Conservation (phyloP, 2,888 invertebrate genomes). For the Rhamnusium bicolor region DNA sequence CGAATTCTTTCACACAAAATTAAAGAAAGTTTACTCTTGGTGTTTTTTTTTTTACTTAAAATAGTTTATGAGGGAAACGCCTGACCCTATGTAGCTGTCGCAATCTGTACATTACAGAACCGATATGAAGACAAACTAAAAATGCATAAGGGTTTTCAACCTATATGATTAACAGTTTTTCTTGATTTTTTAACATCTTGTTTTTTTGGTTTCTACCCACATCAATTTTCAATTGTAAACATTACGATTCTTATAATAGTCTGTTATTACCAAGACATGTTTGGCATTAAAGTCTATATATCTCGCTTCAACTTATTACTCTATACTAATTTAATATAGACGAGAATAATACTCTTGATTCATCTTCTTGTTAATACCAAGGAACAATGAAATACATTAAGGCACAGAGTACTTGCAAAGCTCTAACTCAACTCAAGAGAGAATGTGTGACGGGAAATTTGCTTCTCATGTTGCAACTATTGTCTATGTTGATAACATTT, state of each 20-base stretch:
- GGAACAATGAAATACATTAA: slow-evolving; percentile 7
- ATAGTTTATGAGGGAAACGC: too few species aligned
- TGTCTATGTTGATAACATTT: slow-evolving; percentile 8
- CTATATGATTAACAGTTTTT: too few species aligned
- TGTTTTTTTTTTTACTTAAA: too few species aligned
- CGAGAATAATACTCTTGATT: background rate
- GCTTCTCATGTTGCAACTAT: background rate
- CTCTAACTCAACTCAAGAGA: background rate
- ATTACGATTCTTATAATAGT: background rate
- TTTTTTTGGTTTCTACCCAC: too few species aligned
- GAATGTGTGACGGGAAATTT: slow-evolving; percentile 10
- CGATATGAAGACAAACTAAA: too few species aligned
- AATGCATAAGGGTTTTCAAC: too few species aligned
- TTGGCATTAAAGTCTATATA: background rate
- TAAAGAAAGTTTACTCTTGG: too few species aligned
- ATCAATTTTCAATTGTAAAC: background rate
- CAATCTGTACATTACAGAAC: too few species aligned
- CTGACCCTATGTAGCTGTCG: too few species aligned
- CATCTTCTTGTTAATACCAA: background rate
- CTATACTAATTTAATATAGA: background rate
- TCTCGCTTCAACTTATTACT: background rate
- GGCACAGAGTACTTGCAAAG: background rate
- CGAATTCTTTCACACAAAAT: too few species aligned
- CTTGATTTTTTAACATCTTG: too few species aligned
- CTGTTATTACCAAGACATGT: background rate